Conservation (phyloP, 2,888 invertebrate species). For the Tetragnatha montana region DNA sequence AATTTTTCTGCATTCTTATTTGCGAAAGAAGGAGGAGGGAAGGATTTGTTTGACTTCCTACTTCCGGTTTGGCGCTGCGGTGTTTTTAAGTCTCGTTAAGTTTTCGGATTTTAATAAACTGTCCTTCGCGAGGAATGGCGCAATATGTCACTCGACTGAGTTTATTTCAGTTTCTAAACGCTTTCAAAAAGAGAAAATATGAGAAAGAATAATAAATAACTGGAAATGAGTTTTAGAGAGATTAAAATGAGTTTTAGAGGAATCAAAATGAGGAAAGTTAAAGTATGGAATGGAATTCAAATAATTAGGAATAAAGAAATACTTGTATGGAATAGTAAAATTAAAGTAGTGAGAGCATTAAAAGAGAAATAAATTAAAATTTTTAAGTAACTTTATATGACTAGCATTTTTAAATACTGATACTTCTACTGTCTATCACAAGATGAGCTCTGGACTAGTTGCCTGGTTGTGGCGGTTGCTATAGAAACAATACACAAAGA, state of each 20-base stretch:
- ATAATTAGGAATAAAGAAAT: too few species aligned
- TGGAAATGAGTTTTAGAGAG: neutral
- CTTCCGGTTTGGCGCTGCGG: neutral
- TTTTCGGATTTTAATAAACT: neutral
- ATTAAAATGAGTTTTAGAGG: neutral
- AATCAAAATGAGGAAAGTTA: neutral
- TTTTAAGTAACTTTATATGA: too few species aligned
- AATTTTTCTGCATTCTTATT: neutral
- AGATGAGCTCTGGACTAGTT: too few species aligned
- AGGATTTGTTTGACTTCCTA: neutral
- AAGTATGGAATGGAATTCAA: neutral
- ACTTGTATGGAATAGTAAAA: too few species aligned
- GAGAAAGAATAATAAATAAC: neutral
- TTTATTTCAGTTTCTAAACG: neutral
- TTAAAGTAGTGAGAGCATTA: too few species aligned
- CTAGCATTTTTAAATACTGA: too few species aligned
- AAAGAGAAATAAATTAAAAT: too few species aligned
- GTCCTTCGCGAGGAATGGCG: neutral
- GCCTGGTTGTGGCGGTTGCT: too few species aligned
- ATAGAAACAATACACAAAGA: too few species aligned
- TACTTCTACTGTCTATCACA: too few species aligned
- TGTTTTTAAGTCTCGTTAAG: neutral
- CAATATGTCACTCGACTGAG: neutral
- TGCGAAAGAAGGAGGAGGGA: neutral
- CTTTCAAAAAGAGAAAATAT: neutral